A percentile compares a stretch with the other conserved stretches of the same genome.
Evolutionary conservation across 2,888 invertebrate genomes (phyloP).

Genomic region (Phengaris arion): DNA sequence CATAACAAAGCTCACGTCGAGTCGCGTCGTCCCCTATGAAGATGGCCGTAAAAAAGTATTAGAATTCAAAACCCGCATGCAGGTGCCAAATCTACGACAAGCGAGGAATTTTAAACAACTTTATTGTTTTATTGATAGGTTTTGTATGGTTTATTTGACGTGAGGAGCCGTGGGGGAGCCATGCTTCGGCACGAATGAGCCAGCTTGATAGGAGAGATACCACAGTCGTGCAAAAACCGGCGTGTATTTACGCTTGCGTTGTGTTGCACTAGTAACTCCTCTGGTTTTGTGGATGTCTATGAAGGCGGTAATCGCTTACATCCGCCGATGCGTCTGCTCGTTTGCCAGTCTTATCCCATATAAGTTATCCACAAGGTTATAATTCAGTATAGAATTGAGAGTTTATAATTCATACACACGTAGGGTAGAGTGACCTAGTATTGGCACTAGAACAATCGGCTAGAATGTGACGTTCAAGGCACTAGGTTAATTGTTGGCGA

Average conservation of each 20-base stretch:
- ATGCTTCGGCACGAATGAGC: not conserved
- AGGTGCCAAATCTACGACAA: conserved; percentile 70
- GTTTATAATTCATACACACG: not conserved
- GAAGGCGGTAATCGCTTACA: too few species aligned
- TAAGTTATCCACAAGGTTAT: not conserved
- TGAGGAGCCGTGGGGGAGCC: not conserved
- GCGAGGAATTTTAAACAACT: conserved; percentile 66
- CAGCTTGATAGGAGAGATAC: too few species aligned
- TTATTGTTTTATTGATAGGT: conserved; percentile 62
- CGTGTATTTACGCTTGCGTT: too few species aligned
- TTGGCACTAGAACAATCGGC: conserved; percentile 7
- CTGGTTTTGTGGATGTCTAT: too few species aligned
- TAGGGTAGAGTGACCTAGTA: not conserved
- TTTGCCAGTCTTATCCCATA: too few species aligned
- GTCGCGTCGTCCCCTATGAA: conserved; percentile 31
- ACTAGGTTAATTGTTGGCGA: not conserved
- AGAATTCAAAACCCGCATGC: conserved; percentile 62
- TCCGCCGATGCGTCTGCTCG: too few species aligned
- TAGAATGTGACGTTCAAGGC: conserved; percentile 5
- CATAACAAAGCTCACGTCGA: too few species aligned
- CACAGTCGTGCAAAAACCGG: too few species aligned
- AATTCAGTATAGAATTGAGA: not conserved
- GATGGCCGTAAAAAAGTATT: conserved; percentile 49
- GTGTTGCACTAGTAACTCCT: too few species aligned
- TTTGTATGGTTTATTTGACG: conserved; percentile 33